Evolutionary conservation across 2,113 vertebrate species (phyloP).

Genomic region (Aythya baeri): DNA sequence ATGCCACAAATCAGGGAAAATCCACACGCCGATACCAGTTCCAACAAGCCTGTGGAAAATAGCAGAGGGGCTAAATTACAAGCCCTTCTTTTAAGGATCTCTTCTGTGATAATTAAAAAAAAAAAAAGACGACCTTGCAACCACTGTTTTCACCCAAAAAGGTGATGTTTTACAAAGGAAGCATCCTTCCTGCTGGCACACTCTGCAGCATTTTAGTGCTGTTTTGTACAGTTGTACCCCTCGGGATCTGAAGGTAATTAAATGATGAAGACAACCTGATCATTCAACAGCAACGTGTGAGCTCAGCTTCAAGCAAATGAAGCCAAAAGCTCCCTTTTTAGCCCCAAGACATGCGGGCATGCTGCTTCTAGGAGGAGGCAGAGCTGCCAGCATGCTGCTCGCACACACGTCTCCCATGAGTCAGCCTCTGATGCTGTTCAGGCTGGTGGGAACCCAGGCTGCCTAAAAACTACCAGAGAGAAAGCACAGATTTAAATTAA

Average conservation of each 20-base stretch:
- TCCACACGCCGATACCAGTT: rapidly evolving
- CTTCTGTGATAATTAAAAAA: neutral
- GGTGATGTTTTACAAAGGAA: neutral
- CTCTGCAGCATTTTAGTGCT: neutral
- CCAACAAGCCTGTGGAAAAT: neutral
- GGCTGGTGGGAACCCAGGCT: neutral
- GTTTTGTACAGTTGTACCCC: neutral
- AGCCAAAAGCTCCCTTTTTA: neutral
- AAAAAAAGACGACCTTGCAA: no score
- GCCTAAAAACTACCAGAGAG: neutral
- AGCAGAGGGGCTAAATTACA: neutral
- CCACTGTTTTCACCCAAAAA: neutral
- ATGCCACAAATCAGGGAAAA: rapidly evolving
- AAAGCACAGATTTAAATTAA: neutral
- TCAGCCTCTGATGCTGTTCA: neutral
- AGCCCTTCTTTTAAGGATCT: neutral
- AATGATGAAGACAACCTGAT: rapidly evolving
- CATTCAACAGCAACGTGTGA: rapidly evolving
- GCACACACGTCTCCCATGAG: neutral
- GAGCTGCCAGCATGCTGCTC: rapidly evolving
- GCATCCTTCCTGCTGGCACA: neutral
- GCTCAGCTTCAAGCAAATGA: neutral
- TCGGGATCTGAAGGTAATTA: neutral
- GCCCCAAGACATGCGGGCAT: neutral
- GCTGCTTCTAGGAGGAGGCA: no score